Percentiles rank a stretch among this genome's conserved stretches.
Conservation (phyloP, 2,797 vertebrate species). For the Zalophus californianus region DNA sequence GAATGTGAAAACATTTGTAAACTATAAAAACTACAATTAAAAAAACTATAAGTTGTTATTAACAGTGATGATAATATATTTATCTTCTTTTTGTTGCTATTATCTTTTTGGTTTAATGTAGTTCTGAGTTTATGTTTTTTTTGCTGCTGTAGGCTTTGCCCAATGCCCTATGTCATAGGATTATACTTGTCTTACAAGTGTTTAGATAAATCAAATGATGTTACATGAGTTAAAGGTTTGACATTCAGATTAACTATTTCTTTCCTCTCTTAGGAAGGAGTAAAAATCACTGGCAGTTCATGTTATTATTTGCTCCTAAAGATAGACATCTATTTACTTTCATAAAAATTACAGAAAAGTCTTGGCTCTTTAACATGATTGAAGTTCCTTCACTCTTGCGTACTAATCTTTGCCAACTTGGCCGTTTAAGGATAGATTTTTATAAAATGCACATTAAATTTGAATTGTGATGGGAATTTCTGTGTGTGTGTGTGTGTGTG, state of each 20-base stretch:
- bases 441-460: conserved; percentile 46
- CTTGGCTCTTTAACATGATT: neutral
- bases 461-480: conserved; percentile 41
- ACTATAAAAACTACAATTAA: neutral
- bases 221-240: neutral
- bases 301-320: conserved; percentile 28
- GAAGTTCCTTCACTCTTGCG: neutral
- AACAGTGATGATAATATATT: neutral
- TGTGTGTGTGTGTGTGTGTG: neutral
- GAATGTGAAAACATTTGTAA: conserved; percentile 50
- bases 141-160: neutral
- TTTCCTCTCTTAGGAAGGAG: neutral
- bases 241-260: neutral
- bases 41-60: neutral
- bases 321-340: neutral
- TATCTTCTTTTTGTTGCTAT: conserved; percentile 6
- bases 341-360: neutral
- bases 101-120: conserved; percentile 16
- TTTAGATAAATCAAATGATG: conserved; percentile 20
- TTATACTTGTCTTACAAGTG: neutral
- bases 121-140: neutral
- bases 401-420: neutral
- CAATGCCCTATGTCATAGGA: neutral
- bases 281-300: neutral
- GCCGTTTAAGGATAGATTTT: conserved; percentile 32